phyloP scores from a whole-genome alignment of 2,888 invertebrate species.

The Drosophila neonasuta region DNA sequence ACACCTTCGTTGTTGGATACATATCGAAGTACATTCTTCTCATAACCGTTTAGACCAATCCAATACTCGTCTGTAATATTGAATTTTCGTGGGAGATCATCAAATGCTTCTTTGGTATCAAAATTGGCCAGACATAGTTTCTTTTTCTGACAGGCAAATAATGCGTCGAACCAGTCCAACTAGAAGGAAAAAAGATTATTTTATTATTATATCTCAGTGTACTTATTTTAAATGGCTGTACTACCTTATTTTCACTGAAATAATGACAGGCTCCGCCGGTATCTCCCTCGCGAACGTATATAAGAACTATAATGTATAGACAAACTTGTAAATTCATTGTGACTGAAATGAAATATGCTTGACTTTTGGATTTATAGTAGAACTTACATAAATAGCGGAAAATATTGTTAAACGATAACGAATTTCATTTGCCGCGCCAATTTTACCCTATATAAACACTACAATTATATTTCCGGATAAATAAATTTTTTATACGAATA shows the following conservation, averaged over 20 bases:
- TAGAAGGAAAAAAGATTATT: background rate
- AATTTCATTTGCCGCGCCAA: conserved; percentile 7
- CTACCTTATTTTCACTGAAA: conserved; percentile 31
- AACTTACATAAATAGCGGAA: background rate
- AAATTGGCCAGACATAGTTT: conserved; percentile 43
- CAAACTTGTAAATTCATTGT: conserved; percentile 18
- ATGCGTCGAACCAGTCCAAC: conserved; percentile 39
- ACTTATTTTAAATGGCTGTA: background rate
- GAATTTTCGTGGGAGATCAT: conserved; percentile 6
- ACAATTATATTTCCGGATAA: too few relatives aligned
- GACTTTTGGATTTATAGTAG: too few relatives aligned
- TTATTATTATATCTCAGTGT: background rate
- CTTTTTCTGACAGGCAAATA: conserved; percentile 18
- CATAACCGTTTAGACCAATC: conserved; percentile 41
- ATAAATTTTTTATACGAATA: too few relatives aligned
- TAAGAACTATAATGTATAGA: background rate
- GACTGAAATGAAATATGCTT: background rate
- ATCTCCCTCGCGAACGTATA: background rate
- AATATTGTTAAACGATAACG: background rate
- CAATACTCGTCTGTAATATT: conserved; percentile 17
- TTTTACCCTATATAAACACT: background rate
- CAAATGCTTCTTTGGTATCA: background rate
- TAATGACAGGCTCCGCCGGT: conserved; percentile 37
- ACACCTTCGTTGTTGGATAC: background rate
- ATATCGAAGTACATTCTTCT: conserved; percentile 22